phyloP scores from a whole-genome alignment of 2,888 invertebrate species.

The Pogonocherus hispidulus region DNA sequence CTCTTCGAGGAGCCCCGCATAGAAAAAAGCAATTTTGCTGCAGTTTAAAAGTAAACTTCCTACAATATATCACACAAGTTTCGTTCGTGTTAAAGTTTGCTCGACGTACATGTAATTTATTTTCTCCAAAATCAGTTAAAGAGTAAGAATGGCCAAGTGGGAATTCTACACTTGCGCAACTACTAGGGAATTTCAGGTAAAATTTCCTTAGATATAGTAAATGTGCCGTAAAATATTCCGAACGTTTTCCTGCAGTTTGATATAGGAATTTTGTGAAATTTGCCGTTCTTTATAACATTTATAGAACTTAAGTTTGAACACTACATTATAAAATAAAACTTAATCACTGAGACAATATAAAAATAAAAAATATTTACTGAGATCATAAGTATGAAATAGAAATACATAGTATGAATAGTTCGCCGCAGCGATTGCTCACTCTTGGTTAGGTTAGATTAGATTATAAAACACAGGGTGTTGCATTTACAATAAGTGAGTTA shows the following conservation, averaged over 20 bases:
- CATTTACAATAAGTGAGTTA: too few relatives aligned
- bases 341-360: too few relatives aligned
- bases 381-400: too few relatives aligned
- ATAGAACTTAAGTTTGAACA: too few relatives aligned
- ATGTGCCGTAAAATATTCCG: background rate
- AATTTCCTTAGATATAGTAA: background rate
- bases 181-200: background rate
- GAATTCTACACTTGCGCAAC: background rate
- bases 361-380: too few relatives aligned
- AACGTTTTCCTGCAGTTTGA: background rate
- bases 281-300: too few relatives aligned
- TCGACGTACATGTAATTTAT: slow-evolving; percentile 6
- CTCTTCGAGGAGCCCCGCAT: background rate
- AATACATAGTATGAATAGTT: too few relatives aligned
- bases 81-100: background rate
- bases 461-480: too few relatives aligned
- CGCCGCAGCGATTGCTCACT: too few relatives aligned
- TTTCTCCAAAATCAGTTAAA: slow-evolving; percentile 2
- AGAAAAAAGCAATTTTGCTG: slow-evolving; percentile 2
- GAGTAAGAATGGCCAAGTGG: slow-evolving; percentile 4
- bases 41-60: slow-evolving; percentile 4
- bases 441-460: too few relatives aligned
- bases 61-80: background rate
- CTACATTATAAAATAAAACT: too few relatives aligned
- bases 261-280: background rate